Percentiles rank a stretch among this genome's conserved stretches.
Evolutionary conservation across 92 coral and sea anemone species (phyloP).

Genomic region (Palythoa grandiflora): DNA sequence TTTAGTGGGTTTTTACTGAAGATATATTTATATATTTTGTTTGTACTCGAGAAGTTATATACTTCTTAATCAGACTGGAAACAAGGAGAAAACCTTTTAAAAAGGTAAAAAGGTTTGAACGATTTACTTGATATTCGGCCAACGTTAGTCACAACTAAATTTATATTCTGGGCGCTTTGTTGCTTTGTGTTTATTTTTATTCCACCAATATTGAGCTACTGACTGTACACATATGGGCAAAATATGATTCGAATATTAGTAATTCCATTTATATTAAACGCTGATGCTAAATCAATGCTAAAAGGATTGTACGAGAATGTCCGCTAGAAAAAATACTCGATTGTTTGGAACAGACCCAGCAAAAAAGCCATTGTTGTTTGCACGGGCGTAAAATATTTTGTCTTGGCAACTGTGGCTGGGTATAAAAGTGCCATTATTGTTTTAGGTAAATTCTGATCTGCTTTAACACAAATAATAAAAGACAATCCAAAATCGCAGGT

Average conservation of each 20-base stretch:
- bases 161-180: neutral
- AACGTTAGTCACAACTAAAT: neutral
- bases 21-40: constrained; percentile 18
- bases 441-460: neutral
- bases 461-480: neutral
- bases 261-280: neutral
- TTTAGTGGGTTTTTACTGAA: constrained; percentile 20
- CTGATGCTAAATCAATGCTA: constrained; percentile 18
- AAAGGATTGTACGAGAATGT: constrained; percentile 13
- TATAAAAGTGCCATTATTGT: constrained; percentile 34
- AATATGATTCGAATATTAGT: constrained; percentile 10
- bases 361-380: constrained; percentile 18
- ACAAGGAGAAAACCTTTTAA: neutral
- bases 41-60: neutral
- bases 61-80: neutral
- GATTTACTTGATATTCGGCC: neutral
- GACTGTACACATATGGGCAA: neutral
- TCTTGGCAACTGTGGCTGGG: constrained; percentile 35
- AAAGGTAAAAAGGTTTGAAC: neutral
- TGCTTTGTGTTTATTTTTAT: constrained; percentile 12
- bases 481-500: neutral
- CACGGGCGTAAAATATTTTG: constrained; percentile 20
- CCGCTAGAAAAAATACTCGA: constrained; percentile 1
- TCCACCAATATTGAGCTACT: constrained; percentile 8
- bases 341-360: constrained; percentile 24